Base-by-base conservation (phyloP, 2,888 invertebrate genomes). In the Torymus aiolomorphi region DNA sequence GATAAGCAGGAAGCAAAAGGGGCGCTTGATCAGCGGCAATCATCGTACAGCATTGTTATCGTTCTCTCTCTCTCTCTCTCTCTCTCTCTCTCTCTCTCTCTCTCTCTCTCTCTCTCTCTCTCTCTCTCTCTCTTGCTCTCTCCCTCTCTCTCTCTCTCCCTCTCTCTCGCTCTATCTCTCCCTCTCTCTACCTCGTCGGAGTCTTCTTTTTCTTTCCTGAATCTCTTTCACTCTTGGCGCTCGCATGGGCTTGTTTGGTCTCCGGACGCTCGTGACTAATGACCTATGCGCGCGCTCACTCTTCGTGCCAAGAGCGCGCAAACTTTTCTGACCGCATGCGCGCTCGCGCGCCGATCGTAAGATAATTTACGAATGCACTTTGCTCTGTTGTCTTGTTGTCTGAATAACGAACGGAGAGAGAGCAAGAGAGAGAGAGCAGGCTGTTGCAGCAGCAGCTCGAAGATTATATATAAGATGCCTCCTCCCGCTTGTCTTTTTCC, bases 341-440 rank as follows among this genome's bases (percentile, higher is more conserved):
- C n/a, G n/a, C n/a, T n/a, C n/a, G 56, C 56, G 56, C 73, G 75
- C 70, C 76, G 76, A 76, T 76, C 76, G 76, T 54, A 57, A 76
- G 76, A 76, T 80, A 78, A 82, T 80, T 79, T 69, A 74, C 80
- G 82, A 82, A 80, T 80, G 82, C 76, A 82, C 80, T 82, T 81
- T 81, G 76, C 80, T 81, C 82, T 78, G 78, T 76, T 65, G 67
- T 78, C 82, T 76, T 52, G 74, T 76, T 73, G 70, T 77, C 78
- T 75, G 74, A 80, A 73, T 76, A 82, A 78, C 78, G 80, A 82
- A 72, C 65, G 65, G 67, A 54, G 11, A 54, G 20, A 49, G 57
- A 54, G n/a, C 20, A 49, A 10, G 16, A 11, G 54, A 65, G 67
- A 51, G 65, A 31, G 54, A 16, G 31, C 14, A 0, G 12, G 3